These are phyloP conservation scores for Erebia palarica DNA, from an alignment of 2,888 invertebrate species.

Conservation along the genomic window DNA sequence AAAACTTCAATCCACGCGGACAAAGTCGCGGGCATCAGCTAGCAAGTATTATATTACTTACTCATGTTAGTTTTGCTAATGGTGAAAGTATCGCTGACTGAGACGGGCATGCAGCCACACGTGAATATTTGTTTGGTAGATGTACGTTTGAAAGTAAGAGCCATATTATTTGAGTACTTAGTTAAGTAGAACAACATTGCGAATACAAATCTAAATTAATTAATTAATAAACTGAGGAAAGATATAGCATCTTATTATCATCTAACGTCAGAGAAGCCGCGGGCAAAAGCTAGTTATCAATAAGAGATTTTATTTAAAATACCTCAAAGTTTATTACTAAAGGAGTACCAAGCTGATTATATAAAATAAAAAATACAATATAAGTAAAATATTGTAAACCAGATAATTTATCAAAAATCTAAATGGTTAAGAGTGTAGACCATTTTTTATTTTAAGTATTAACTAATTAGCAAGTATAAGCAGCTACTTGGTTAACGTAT, in stretches of 20 bases:
- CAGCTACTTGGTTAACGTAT: neutral
- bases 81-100: constrained; percentile 18
- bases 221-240: neutral
- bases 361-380: neutral
- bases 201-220: neutral
- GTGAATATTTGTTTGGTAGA: neutral
- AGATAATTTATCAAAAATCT: neutral
- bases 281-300: too few species aligned
- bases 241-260: neutral
- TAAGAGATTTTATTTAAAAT: neutral
- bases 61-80: constrained; percentile 1
- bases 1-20: too few species aligned
- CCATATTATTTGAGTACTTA: constrained; percentile 15
- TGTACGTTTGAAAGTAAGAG: constrained; percentile 21
- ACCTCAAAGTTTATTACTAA: neutral
- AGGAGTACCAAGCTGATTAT: neutral
- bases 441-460: neutral
- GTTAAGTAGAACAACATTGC: neutral
- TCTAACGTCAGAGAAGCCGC: too few species aligned
- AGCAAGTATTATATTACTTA: neutral
- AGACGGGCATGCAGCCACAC: neutral
- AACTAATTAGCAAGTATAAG: constrained; percentile 6
- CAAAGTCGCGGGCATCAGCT: too few species aligned
- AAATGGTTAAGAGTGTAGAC: neutral
- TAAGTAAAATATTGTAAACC: neutral